phyloP scores from a whole-genome alignment of 2,113 vertebrate species.

The Martes martes region DNA sequence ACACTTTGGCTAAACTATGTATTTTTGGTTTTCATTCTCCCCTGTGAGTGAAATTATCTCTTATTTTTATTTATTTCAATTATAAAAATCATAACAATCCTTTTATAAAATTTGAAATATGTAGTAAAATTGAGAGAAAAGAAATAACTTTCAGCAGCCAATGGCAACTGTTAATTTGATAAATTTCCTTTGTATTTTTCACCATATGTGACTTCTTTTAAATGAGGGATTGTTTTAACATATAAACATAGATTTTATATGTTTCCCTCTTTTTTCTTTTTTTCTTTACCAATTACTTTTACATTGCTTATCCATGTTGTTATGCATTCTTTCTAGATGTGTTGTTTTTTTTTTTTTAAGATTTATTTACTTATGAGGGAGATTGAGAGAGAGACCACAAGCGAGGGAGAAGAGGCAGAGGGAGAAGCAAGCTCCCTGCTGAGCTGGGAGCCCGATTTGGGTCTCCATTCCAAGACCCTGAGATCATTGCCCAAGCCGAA shows the following conservation, averaged over 20 bases:
- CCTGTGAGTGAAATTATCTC: background rate
- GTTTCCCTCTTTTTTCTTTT: background rate
- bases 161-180: background rate
- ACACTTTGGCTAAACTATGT: background rate
- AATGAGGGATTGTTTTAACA: background rate
- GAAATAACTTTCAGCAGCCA: background rate
- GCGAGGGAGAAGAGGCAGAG: too few relatives aligned
- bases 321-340: background rate
- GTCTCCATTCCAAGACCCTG: too few relatives aligned
- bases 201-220: background rate
- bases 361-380: too few relatives aligned
- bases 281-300: background rate
- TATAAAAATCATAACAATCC: conserved; percentile 23
- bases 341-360: background rate
- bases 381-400: too few relatives aligned
- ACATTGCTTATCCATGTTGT: background rate
- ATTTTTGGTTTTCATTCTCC: background rate
- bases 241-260: background rate
- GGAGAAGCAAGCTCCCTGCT: too few relatives aligned
- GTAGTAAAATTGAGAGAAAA: background rate
- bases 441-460: too few relatives aligned
- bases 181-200: background rate
- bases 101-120: conserved; percentile 19
- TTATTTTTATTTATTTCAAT: conserved; percentile 34
- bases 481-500: too few relatives aligned